Evolutionary conservation across 2,888 invertebrate genomes (phyloP).

Genomic region (Dryadula phaetusa): DNA sequence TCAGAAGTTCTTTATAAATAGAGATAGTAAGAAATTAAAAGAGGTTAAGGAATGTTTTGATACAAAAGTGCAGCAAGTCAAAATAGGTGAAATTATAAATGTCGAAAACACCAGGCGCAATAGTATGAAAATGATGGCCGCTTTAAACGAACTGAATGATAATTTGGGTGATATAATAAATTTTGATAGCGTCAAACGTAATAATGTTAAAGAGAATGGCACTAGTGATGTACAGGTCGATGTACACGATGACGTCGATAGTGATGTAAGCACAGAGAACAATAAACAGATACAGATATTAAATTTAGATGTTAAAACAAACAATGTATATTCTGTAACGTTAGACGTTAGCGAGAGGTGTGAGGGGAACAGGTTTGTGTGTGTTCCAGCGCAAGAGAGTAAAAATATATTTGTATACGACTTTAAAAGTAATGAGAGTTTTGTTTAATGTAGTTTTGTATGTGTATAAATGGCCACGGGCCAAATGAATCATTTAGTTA

Average conservation of each 20-base stretch:
- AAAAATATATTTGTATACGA: constrained; percentile 82
- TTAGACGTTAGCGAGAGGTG: constrained; percentile 72
- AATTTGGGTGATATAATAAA: constrained; percentile 51
- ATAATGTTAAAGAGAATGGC: constrained; percentile 44
- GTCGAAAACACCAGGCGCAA: constrained; percentile 78
- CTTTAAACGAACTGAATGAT: constrained; percentile 66
- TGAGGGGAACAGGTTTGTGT: constrained; percentile 74
- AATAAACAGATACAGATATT: constrained; percentile 82
- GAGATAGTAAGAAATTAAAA: constrained; percentile 70
- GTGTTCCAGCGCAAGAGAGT: constrained; percentile 72
- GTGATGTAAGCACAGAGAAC: constrained; percentile 64
- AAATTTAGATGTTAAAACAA: constrained; percentile 79
- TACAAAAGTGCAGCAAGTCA: constrained; percentile 64
- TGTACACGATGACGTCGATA: constrained; percentile 58
- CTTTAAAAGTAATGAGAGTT: constrained; percentile 80
- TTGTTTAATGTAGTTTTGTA: constrained; percentile 60
- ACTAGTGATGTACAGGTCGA: constrained; percentile 58
- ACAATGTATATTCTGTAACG: constrained; percentile 79
- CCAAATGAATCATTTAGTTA: constrained; percentile 62
- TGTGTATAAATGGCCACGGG: constrained; percentile 50
- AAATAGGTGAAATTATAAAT: constrained; percentile 75
- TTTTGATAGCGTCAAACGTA: constrained; percentile 40
- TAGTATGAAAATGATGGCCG: constrained; percentile 78
- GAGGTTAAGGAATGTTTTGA: constrained; percentile 55
- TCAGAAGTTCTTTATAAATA: constrained; percentile 67